Conservation (phyloP, 1,140 invertebrate species). For the Drosophila grimshawi region DNA sequence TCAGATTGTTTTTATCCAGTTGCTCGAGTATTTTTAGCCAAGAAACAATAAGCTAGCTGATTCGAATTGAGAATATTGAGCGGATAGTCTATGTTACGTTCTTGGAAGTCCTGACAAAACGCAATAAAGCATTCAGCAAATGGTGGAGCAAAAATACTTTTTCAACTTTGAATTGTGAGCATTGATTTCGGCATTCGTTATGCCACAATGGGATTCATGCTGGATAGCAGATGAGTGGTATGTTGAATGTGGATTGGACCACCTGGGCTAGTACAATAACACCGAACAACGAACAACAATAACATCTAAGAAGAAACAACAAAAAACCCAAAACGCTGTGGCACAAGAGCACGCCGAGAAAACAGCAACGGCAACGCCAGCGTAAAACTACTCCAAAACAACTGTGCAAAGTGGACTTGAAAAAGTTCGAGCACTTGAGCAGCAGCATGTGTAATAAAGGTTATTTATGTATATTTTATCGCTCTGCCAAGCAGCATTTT, state of each 20-base stretch:
- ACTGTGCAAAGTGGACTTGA: constrained; percentile 80
- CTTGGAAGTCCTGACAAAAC: background rate
- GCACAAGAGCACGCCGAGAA: constrained; percentile 47
- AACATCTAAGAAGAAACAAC: constrained; percentile 12
- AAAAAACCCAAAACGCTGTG: background rate
- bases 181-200: constrained; percentile 25
- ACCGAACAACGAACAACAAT: background rate
- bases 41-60: constrained; percentile 1
- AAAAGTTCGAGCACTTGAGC: constrained; percentile 81
- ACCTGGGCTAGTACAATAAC: background rate
- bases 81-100: background rate
- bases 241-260: background rate
- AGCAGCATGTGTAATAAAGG: constrained; percentile 82
- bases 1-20: background rate
- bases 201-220: constrained; percentile 20
- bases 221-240: background rate
- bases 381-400: constrained; percentile 74
- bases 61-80: background rate
- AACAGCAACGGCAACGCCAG: constrained; percentile 16
- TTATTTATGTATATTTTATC: constrained; percentile 83
- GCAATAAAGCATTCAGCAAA: constrained; percentile 1
- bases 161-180: constrained; percentile 41
- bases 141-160: constrained; percentile 17
- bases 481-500: constrained; percentile 25
- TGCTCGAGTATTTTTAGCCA: background rate